Base-by-base conservation (phyloP, 2,113 vertebrate genomes). In the Sylvicapra grimmia region DNA sequence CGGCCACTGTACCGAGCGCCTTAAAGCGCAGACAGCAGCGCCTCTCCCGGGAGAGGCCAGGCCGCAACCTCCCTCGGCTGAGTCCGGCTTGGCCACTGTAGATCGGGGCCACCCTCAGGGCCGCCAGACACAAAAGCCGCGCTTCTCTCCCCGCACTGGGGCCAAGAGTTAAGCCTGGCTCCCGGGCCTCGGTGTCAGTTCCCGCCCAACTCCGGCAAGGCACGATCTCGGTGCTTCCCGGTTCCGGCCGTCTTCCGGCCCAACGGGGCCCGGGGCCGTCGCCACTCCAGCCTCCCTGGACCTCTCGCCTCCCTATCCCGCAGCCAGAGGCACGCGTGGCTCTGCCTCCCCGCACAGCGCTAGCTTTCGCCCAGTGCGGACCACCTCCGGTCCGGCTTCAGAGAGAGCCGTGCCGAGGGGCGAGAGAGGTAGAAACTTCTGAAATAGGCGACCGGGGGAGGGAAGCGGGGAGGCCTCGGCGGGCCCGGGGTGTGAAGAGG, bases 81-180 rank as follows among this genome's bases (percentile, higher is more conserved):
- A 61, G 51, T 89, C 79, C 29, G 10, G 68, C 51, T 19, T 47
- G 75, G 92, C 51, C 68, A n/a, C 16, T 61, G 77, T 2, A 16
- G 83, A 94, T 89, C 19, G 15, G 86, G 92, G 61, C 89, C 68
- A 83, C 83, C 77, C 59, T 40, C 65, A 14, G 25, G 2, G 82
- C 40, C 61, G 63, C 75, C 86, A 33, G 19, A 96, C 93, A 97
- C 89, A 96, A 97, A 97, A 96, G 90, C 94, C 18, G 15, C 63
- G 6, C 72, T 82, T 40, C 72, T 84, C n/a, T 68, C 27, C 29
- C n/a, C 2, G 92, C 33, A 9, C 79, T 68, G 21, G 75, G 61
- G 77, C 61, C 79, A 8, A 27, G 68, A 56, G 53, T 47, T 68
- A 72, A 8, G 61, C 4, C 9, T 7, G 29, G 36, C 29, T 91